Percentiles rank a stretch among this genome's conserved stretches.
These are phyloP conservation scores for Erethizon dorsatum DNA, from an alignment of 2,797 vertebrate genomes.

Conservation along the genomic window DNA sequence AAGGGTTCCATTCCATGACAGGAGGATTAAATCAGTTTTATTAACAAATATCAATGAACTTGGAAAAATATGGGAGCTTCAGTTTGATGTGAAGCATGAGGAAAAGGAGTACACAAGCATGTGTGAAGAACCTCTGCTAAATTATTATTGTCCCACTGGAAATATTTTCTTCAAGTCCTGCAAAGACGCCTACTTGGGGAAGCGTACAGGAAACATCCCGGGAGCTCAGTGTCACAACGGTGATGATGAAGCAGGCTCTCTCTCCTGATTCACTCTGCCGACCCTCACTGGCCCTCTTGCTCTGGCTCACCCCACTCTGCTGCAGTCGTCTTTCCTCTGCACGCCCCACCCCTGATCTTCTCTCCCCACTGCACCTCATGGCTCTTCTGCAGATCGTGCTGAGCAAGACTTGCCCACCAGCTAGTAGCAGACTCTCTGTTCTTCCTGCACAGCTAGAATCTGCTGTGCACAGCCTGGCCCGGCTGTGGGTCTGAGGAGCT, in stretches of 20 bases:
- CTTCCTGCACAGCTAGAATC: background rate
- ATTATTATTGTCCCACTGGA: background rate
- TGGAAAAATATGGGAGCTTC: background rate
- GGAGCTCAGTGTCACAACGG: background rate
- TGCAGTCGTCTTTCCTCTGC: background rate
- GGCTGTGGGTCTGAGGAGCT: background rate
- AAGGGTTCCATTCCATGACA: background rate
- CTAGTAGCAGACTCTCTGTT: background rate
- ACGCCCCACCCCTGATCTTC: background rate
- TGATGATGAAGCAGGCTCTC: background rate
- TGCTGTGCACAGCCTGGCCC: background rate
- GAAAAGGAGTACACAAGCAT: background rate
- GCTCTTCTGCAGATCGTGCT: background rate
- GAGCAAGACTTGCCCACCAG: background rate
- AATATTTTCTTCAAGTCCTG: background rate
- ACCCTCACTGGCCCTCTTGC: background rate
- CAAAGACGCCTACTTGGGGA: background rate
- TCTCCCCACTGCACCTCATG: background rate
- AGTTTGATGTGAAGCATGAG: slow-evolving; percentile 15
- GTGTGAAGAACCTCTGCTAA: background rate
- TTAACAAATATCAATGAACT: background rate
- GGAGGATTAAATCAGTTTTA: background rate
- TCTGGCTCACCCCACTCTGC: background rate
- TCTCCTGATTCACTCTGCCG: background rate
- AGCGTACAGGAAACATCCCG: background rate